phyloP scores from a whole-genome alignment of 2,113 vertebrate genomes.

The Monopterus albus region DNA sequence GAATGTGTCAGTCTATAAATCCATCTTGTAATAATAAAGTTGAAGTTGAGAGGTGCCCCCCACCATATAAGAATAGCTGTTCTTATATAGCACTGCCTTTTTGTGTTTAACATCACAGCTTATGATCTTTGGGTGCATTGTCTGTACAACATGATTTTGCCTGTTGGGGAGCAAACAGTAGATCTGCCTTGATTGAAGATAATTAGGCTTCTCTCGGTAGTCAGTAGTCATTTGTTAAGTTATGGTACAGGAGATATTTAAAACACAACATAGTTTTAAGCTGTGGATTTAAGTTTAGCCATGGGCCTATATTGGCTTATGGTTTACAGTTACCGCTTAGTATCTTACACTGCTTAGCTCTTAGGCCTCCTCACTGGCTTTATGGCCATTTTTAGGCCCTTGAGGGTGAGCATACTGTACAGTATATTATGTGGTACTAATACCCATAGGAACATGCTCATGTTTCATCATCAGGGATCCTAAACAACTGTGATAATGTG shows the following conservation, averaged over 20 bases:
- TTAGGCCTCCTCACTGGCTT: conserved; percentile 18
- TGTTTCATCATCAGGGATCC: background rate
- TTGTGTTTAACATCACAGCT: too few species aligned
- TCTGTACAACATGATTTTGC: background rate
- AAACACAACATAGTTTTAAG: conserved; percentile 39
- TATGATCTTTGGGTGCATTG: background rate
- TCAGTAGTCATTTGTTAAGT: background rate
- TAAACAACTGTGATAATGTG: background rate
- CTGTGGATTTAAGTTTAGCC: conserved; percentile 64
- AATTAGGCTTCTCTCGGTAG: background rate
- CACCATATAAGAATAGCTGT: background rate
- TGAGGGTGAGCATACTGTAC: background rate
- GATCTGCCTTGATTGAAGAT: background rate
- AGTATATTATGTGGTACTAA: conserved; percentile 11
- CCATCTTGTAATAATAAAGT: too few species aligned
- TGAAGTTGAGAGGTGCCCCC: too few species aligned
- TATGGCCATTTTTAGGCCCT: background rate
- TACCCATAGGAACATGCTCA: background rate
- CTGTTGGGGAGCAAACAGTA: background rate
- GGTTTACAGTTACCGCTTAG: conserved; percentile 25
- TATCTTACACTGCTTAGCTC: background rate
- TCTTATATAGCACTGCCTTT: background rate
- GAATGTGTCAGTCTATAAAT: too few species aligned
- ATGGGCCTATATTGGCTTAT: conserved; percentile 20
- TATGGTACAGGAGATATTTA: conserved; percentile 39